phyloP scores from a whole-genome alignment of 1,140 invertebrate genomes.

The Orchesella cincta region DNA sequence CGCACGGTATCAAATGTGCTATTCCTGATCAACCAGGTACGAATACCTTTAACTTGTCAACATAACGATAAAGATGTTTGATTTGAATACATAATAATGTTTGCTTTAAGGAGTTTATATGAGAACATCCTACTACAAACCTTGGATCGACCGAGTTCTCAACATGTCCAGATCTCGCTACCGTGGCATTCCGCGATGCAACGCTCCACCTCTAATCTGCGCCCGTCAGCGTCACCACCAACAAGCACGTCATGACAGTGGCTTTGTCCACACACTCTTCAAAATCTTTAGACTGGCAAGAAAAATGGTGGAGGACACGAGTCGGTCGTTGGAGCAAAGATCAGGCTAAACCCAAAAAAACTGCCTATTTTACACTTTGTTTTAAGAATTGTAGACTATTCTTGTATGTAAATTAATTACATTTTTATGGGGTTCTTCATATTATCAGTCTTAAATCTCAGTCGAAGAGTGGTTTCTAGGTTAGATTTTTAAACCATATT shows the following conservation, averaged over 20 bases:
- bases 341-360: background rate
- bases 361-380: background rate
- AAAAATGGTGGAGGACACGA: slow-evolving; percentile 9
- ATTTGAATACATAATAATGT: background rate
- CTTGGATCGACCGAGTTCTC: slow-evolving; percentile 77
- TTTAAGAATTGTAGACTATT: background rate
- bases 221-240: background rate
- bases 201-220: slow-evolving; percentile 7
- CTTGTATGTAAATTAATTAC: too few relatives aligned
- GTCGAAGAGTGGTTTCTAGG: too few relatives aligned
- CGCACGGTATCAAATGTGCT: slow-evolving; percentile 77
- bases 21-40: slow-evolving; percentile 57
- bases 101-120: slow-evolving; percentile 79
- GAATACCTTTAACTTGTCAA: slow-evolving; percentile 70
- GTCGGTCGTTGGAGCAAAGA: too few relatives aligned
- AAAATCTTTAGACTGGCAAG: slow-evolving; percentile 19
- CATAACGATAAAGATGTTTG: too few relatives aligned
- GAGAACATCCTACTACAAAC: slow-evolving; percentile 86
- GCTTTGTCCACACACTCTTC: slow-evolving; percentile 12
- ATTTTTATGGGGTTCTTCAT: too few relatives aligned
- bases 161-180: background rate
- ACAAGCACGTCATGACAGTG: background rate
- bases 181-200: background rate
- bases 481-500: too few relatives aligned
- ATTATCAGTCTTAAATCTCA: too few relatives aligned